Base-by-base conservation (phyloP, 2,113 vertebrate genomes). In the Poeciliopsis turrubarensis region DNA sequence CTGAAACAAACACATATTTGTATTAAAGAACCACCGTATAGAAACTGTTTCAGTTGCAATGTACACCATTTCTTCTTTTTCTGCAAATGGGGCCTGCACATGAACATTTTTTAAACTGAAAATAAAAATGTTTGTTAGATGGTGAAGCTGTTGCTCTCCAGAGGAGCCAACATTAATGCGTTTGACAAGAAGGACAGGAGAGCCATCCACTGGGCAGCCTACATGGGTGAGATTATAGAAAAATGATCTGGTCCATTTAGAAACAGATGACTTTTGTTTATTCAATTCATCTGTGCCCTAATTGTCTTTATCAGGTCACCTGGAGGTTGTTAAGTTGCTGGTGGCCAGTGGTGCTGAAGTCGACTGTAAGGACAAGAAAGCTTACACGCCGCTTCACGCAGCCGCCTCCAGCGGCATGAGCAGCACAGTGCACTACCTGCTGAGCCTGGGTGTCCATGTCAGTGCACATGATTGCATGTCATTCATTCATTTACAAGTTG, bases 141-240 rank as follows among this genome's bases (percentile, higher is more conserved):
- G 97, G 96, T 99, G 91, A 97, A 96, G 89, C 89, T 99, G 82
- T 94, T 99, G 22, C 93, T 99, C 83, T 98, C 97, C 85, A 96
- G 97, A 96, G 98, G 98, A 87, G 97, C 98, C 89, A 99, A 99
- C 91, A 97, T 99, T 82, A 99, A 99, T 85, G 98, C 97, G 37
- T 99, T 99, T 93, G 98, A 99, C 92, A 99, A 98, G 93, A 99
- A 98, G 88, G 97, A 99, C 90, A 94, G 97, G 69, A 94, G 98
- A 86, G 97, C 98, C 62, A 95, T 99, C 80, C 98, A 99, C 77
- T 99, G 98, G 98, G 98, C 97, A 70, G 96, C 98, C 5, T 99
- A 97, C 90, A 99, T 99, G 98, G 98, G 98, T 99, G 94, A 89
- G 94, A 3, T 29, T 31, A 39, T 60, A 26, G 1, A 8, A 9